These are phyloP conservation scores for Puntigrus tetrazona DNA, from an alignment of 2,113 vertebrate genomes.

Conservation along the genomic window DNA sequence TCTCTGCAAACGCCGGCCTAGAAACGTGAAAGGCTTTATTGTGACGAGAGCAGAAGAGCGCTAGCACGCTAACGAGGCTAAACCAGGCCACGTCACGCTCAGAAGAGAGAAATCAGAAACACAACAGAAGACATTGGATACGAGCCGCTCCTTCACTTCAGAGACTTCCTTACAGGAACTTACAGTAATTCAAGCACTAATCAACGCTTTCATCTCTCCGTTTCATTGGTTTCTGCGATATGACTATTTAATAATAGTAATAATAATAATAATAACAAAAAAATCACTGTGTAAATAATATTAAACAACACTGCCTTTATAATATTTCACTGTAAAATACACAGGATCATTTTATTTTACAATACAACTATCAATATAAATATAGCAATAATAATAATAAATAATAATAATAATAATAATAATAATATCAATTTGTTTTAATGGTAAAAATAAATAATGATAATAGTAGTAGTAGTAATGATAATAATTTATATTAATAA, in stretches of 20 bases:
- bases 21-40: not conserved
- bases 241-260: not conserved
- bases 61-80: not conserved
- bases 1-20: constrained; percentile 15
- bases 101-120: not conserved
- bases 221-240: too few relatives aligned
- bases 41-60: not conserved
- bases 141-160: not conserved
- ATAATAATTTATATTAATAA: not conserved
- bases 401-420: not conserved
- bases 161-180: constrained; percentile 14
- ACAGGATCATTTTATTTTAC: not conserved
- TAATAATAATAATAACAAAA: too few relatives aligned
- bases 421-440: not conserved
- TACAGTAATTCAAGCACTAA: too few relatives aligned
- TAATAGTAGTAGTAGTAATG: not conserved
- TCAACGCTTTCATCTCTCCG: too few relatives aligned
- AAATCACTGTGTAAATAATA: not conserved
- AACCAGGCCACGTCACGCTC: not conserved
- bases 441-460: not conserved
- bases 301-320: too few relatives aligned
- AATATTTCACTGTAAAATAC: too few relatives aligned
- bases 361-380: not conserved
- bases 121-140: not conserved
- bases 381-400: not conserved